Base-by-base conservation (phyloP, 2,113 vertebrate genomes). In the Neofelis nebulosa region DNA sequence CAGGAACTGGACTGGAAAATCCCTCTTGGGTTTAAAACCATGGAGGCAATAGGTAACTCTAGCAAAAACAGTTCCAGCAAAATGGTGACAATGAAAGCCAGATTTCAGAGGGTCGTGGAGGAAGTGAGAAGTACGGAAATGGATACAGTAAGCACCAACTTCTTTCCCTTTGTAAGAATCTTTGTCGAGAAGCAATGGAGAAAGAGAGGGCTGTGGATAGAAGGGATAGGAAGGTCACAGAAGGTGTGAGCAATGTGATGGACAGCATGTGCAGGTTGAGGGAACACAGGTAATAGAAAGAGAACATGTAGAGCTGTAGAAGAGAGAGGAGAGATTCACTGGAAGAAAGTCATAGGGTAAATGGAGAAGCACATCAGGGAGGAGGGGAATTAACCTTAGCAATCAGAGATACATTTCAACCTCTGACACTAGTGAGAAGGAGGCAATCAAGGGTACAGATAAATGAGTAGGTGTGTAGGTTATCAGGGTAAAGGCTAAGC, bases 321-420 rank as follows among this genome's bases (percentile, higher is more conserved):
- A 4, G 0, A 84, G 25, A 50, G 38, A 76, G 8, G 9, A 13
- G 5, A 5, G 19, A 25, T 18, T 10, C 7, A 0, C 45, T 25
- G 19, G 36, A 61, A 36, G 66, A 18, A 45, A 82, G 14, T 82
- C 65, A 18, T 71, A 27, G 6, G 81, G 15, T n/a, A 45, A 25
- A 52, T 36, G 33, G 9, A 76, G 5, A 25, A n/a, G 69, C 12
- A 15, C 2, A 18, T 7, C 15, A 0, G 19, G 25, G 74, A 76
- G 33, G 33, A 33, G 1, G 63, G 55, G 16, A 79, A 29, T 16
- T 55, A 41, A 4, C 15, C 48, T 36, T 18, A 3, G 61, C 27
- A 45, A 13, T 50, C 4, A 76, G 80, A 84, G 25, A 27, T 50
- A 11, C 41, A 85, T 3, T 33, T 52, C 45, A 50, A 29, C 10